phyloP scores from a whole-genome alignment of 2,888 invertebrate genomes.

The Drosophila macrospina region DNA sequence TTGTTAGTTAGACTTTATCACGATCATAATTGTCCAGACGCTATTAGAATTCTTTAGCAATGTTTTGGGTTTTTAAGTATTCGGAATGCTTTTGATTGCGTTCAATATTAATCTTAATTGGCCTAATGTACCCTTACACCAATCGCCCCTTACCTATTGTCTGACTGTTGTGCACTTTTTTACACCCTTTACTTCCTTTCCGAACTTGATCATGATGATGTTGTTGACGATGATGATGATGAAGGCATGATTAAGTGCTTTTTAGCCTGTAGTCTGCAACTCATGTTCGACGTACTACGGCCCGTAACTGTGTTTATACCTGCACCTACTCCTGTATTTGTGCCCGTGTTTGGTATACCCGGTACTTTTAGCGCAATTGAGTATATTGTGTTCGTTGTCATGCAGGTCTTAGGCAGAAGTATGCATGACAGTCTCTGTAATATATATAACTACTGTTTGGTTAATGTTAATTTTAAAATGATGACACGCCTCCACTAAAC shows the following conservation, averaged over 20 bases:
- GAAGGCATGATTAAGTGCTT: constrained; percentile 12
- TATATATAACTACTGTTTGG: too few species aligned
- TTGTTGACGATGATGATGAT: not conserved
- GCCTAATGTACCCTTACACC: not conserved
- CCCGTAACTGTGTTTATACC: constrained; percentile 2
- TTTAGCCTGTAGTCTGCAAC: constrained; percentile 15
- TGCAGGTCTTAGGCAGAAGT: not conserved
- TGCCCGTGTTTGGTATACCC: constrained; percentile 27
- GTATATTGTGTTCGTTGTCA: not conserved
- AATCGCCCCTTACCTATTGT: too few species aligned
- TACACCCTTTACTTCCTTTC: too few species aligned
- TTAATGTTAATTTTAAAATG: too few species aligned
- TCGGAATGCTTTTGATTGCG: not conserved
- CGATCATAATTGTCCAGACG: not conserved
- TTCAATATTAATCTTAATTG: not conserved
- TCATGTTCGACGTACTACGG: constrained; percentile 10
- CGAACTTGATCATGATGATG: constrained; percentile 1
- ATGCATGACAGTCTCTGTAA: too few species aligned
- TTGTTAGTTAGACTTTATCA: too few species aligned
- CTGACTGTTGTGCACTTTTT: too few species aligned
- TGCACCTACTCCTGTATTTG: constrained; percentile 1
- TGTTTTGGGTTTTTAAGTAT: not conserved
- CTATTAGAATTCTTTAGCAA: not conserved
- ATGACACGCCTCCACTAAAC: too few species aligned
- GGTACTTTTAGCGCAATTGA: not conserved